Base-by-base conservation (phyloP, 1,140 invertebrate genomes). In the Brachionus plicatilis region DNA sequence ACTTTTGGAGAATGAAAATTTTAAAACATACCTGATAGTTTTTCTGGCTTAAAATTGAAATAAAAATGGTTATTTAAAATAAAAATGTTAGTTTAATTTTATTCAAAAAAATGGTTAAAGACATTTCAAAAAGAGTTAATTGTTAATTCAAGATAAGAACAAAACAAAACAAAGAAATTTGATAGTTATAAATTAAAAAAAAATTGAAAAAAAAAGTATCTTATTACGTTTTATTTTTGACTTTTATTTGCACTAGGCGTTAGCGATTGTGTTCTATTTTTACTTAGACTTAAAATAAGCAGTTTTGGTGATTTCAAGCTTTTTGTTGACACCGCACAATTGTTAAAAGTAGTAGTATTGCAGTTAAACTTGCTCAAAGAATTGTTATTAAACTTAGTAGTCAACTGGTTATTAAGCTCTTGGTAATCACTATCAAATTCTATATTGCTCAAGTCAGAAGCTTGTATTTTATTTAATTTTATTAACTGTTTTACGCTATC, bases 401-500 rank as follows among this genome's bases (percentile, higher is more conserved):
- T 72, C n/a, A 72, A 72, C 41, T 72, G 37, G 17, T 72, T 72
- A 76, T 76, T 76, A 27, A 76, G 27, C 17, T 76, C 43, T 76
- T 50, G 43, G 20, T 37, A 47, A 50, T 50, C 72, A 76, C 12
- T 50, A 27, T 76, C 72, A 50, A 47, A 50, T 76, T 76, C 72
- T 27, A 76, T 50, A 76, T 47, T 53, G 72, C 72, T 76, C 43
- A 76, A 76, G 53, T 76, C 72, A 76, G 72, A 76, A 76, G 72
- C 72, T 76, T 76, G 72, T 50, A 76, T 50, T 76, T 76, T 76
- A 50, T 76, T 76, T 50, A 76, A 76, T 76, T 76, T 76, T 50
- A 76, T 76, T 76, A 76, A 76, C 20, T 47, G 43, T 76, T 76
- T 76, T 76, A 76, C 72, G 27, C 45, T 76, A 76, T 50, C 47